These are phyloP conservation scores for Hyperoplus lanceolatus DNA, from an alignment of 2,797 vertebrate genomes.

Conservation along the genomic window DNA sequence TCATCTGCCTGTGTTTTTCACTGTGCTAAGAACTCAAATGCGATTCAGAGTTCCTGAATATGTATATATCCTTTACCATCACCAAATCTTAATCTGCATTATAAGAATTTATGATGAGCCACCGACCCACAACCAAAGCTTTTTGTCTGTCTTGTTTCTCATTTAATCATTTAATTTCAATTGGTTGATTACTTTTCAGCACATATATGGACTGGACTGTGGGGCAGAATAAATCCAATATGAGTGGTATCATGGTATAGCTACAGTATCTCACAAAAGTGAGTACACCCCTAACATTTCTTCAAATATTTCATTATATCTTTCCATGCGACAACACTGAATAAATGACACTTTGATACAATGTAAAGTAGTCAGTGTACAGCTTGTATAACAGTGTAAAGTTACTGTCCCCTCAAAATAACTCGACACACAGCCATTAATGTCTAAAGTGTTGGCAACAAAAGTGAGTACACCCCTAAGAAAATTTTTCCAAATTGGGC, in stretches of 20 bases:
- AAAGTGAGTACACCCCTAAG: too few species aligned
- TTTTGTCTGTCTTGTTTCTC: constrained; percentile 9
- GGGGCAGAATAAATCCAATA: not conserved
- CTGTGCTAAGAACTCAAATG: not conserved
- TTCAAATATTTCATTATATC: too few species aligned
- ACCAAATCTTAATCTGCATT: not conserved
- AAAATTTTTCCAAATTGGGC: too few species aligned
- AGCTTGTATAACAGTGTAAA: too few species aligned
- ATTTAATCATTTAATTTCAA: constrained; percentile 14
- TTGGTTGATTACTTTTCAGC: constrained; percentile 2
- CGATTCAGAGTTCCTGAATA: not conserved
- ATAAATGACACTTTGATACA: too few species aligned
- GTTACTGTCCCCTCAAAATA: too few species aligned
- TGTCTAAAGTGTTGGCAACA: too few species aligned
- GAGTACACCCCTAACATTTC: too few species aligned
- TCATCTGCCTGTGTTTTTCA: constrained; percentile 12
- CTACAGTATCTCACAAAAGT: too few species aligned
- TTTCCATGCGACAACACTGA: too few species aligned
- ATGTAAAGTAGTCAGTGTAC: too few species aligned
- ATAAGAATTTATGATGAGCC: not conserved
- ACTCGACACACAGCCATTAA: too few species aligned
- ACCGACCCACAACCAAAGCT: not conserved
- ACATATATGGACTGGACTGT: not conserved
- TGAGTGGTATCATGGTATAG: not conserved
- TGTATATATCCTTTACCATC: not conserved